These are phyloP conservation scores for Germaria angustata DNA, from an alignment of 2,888 invertebrate species.

Conservation along the genomic window DNA sequence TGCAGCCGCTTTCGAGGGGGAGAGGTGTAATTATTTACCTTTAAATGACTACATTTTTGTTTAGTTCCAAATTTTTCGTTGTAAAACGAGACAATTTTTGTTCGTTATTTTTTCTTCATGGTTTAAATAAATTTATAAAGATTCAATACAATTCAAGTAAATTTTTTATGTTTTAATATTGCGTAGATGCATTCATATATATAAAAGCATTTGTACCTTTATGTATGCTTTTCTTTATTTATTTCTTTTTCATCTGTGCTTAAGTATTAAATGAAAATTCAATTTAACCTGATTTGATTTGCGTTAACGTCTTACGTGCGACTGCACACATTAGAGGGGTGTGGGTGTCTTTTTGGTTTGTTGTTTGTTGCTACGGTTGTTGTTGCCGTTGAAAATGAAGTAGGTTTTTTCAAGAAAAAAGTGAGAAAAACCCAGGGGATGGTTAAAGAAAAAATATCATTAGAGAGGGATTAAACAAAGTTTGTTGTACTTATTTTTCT, in stretches of 20 bases:
- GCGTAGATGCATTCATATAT: not conserved
- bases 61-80: not conserved
- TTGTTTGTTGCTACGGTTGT: slow-evolving; percentile 1
- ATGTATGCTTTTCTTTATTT: slow-evolving; percentile 12
- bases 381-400: slow-evolving; percentile 9
- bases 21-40: not conserved
- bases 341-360: slow-evolving; percentile 1
- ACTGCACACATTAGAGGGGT: slow-evolving; percentile 72
- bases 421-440: not conserved
- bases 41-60: not conserved
- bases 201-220: not conserved
- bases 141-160: no score
- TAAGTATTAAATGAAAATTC: slow-evolving; percentile 71
- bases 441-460: not conserved
- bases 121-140: slow-evolving; percentile 25
- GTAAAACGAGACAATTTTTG: not conserved
- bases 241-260: slow-evolving; percentile 5
- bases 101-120: not conserved
- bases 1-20: not conserved
- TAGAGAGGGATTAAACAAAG: slow-evolving; percentile 5
- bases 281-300: slow-evolving; percentile 78
- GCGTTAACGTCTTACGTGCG: slow-evolving; percentile 75
- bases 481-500: slow-evolving; percentile 21
- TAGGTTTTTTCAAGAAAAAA: slow-evolving; percentile 4
- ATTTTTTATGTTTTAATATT: not conserved